These are phyloP conservation scores for Chelonoidis abingdonii DNA, from an alignment of 2,113 vertebrate genomes.

Conservation along the genomic window DNA sequence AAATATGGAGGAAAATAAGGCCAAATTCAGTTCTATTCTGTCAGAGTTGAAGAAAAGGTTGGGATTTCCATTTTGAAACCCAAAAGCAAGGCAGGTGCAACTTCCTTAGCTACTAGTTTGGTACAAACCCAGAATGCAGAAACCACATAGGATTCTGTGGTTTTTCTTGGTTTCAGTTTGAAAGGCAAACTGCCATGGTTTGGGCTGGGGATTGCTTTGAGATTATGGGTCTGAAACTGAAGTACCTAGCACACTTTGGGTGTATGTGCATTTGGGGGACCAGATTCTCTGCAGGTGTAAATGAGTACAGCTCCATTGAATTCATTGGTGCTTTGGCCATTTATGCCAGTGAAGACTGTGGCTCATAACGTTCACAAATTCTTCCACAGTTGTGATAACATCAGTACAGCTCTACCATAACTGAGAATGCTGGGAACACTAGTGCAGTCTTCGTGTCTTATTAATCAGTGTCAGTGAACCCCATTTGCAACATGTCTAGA, in stretches of 20 bases:
- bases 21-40: neutral
- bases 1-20: accelerated
- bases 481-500: neutral
- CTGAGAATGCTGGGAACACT: neutral
- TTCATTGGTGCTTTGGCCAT: neutral
- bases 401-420: neutral
- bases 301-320: neutral
- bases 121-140: neutral
- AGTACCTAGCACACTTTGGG: accelerated
- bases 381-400: neutral
- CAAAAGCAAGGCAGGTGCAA: neutral
- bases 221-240: neutral
- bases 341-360: neutral
- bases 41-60: neutral
- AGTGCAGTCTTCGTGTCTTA: neutral
- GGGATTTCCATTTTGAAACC: neutral
- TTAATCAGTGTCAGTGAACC: neutral
- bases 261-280: accelerated
- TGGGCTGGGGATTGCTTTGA: neutral
- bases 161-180: neutral
- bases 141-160: neutral
- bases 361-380: neutral
- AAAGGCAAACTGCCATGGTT: neutral
- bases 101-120: neutral
- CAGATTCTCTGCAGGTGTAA: neutral